A percentile compares a stretch with the other conserved stretches of the same genome.
These are phyloP conservation scores for Ornithoptera priamus DNA, from an alignment of 2,888 invertebrate genomes.

Conservation along the genomic window DNA sequence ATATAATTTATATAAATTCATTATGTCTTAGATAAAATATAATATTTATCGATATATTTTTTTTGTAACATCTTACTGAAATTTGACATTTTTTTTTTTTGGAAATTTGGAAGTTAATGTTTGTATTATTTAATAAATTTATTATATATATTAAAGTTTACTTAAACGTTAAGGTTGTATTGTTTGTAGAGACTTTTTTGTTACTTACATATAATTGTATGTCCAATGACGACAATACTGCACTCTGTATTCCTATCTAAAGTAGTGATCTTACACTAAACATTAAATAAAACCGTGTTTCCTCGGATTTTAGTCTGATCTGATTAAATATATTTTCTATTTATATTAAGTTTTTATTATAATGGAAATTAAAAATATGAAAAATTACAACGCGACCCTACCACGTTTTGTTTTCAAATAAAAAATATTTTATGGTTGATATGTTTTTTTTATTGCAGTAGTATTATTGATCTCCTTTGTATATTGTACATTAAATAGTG, in stretches of 20 bases:
- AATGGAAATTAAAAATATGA: not conserved
- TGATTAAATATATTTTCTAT: conserved; percentile 31
- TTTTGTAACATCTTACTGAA: too few species aligned
- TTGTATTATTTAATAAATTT: too few species aligned
- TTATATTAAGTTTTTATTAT: conserved; percentile 26
- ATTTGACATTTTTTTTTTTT: too few species aligned
- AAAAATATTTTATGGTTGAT: conserved; percentile 49
- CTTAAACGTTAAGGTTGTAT: too few species aligned
- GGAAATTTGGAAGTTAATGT: too few species aligned
- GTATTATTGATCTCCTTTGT: too few species aligned
- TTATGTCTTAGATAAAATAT: too few species aligned
- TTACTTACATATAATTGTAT: conserved; percentile 28
- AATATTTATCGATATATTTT: too few species aligned
- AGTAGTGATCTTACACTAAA: conserved; percentile 37
- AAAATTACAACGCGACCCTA: conserved; percentile 34
- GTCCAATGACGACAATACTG: conserved; percentile 67
- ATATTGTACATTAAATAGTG: too few species aligned
- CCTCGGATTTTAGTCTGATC: conserved; percentile 17
- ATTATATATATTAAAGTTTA: too few species aligned
- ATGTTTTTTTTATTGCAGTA: too few species aligned
- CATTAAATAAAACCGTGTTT: conserved; percentile 2
- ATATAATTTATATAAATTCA: too few species aligned
- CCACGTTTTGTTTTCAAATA: conserved; percentile 53
- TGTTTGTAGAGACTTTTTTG: not conserved
- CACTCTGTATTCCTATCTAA: conserved; percentile 58